These are phyloP conservation scores for Pyxicephalus adspersus DNA, from an alignment of 2,113 vertebrate genomes.

Conservation along the genomic window DNA sequence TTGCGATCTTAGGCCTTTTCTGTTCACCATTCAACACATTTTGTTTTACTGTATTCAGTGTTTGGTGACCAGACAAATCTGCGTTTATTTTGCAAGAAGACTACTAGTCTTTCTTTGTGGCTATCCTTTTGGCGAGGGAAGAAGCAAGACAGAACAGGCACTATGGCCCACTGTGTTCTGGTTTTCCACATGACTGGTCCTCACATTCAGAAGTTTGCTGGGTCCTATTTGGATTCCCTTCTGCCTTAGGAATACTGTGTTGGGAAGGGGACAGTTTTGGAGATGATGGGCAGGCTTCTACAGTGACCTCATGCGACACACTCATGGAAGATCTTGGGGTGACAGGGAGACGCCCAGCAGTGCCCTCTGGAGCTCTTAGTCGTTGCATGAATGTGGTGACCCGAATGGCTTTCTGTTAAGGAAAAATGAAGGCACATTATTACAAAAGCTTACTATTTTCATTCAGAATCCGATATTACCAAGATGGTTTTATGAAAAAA, in stretches of 20 bases:
- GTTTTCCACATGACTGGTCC: background rate
- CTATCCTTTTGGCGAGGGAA: background rate
- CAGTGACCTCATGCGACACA: slow-evolving; percentile 72
- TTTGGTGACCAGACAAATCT: background rate
- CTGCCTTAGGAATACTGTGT: background rate
- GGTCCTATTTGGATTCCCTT: background rate
- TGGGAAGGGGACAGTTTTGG: slow-evolving; percentile 16
- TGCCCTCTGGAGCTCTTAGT: slow-evolving; percentile 73
- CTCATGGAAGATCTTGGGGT: slow-evolving; percentile 64
- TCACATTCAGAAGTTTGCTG: background rate
- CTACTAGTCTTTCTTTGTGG: background rate
- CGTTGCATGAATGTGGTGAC: slow-evolving; percentile 86
- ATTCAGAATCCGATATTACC: too few species aligned
- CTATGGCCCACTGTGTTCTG: slow-evolving; percentile 24
- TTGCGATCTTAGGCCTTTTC: background rate
- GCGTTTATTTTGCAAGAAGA: background rate
- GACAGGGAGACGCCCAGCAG: slow-evolving; percentile 58
- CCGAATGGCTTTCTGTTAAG: slow-evolving; percentile 82
- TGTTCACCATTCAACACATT: background rate
- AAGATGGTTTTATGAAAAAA: too few species aligned
- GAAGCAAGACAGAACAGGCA: background rate
- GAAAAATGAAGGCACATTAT: background rate
- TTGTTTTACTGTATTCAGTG: background rate
- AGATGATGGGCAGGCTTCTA: slow-evolving; percentile 64
- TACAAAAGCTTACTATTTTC: background rate